Evolutionary conservation across 53 echinoderm and acorn worm species (phyloP), one percentile per base, ranked within the genome.

Genomic region (Antedon mediterranea): DNA sequence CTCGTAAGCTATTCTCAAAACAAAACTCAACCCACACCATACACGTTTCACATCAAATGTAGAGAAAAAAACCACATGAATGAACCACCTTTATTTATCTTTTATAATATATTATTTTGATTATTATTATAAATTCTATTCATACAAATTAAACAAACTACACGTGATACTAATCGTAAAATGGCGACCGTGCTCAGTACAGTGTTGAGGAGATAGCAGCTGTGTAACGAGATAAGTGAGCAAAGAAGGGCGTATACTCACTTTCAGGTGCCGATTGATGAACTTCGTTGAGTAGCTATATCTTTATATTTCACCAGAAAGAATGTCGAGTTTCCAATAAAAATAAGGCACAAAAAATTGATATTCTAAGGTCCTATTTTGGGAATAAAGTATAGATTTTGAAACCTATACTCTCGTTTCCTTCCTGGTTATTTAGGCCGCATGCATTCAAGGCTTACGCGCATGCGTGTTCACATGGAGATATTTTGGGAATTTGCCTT

Each of bases 211-310:
- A 57, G 14, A 57, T 57, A 57, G 57, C 57, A 57, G 57, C 57
- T 57, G 57, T 57, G 23, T 6, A 4, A 57, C 57, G 2, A 57
- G 57, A 57, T 26, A 57, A 57, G 57, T 57, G 57, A 57, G 57
- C 57, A 57, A 57, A 57, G 57, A 57, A 57, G 57, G 57, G 57
- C 57, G 57, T 57, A 57, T 57, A 57, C 57, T 57, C 57, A 57
- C 57, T 57, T 57, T 57, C 57, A 57, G 23, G 57, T 57, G 57
- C 23, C 23, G 57, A 57, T 57, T 57, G 57, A 57, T 57, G 57
- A 57, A 57, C 57, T 23, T 2, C 57, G 57, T 57, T 23, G 57
- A 57, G 15, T 57, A 57, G 11, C 57, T 57, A 57, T 57, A 57
- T 57, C 57, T 57, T 57, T 57, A 57, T 13, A 57, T 18, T 57